Conservation (phyloP, 2,113 vertebrate genomes). For the Mesoclemmys tuberculata region DNA sequence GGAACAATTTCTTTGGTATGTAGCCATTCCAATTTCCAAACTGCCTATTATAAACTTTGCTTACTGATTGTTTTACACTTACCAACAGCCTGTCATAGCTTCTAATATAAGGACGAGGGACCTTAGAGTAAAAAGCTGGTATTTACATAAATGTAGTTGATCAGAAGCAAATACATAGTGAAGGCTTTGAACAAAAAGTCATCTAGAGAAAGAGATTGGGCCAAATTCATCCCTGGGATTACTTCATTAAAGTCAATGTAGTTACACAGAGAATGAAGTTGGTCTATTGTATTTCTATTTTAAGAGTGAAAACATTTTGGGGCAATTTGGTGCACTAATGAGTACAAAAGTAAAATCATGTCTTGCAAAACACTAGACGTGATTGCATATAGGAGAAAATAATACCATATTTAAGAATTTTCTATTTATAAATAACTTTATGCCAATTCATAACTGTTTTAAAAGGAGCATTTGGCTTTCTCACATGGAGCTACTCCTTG, state of each 20-base stretch:
- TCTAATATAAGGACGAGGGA: too few relatives aligned
- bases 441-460: not conserved
- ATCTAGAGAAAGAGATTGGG: not conserved
- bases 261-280: not conserved
- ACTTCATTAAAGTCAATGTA: not conserved
- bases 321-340: fast-evolving
- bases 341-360: not conserved
- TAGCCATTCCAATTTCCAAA: not conserved
- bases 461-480: not conserved
- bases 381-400: not conserved
- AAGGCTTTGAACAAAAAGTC: not conserved
- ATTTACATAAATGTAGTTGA: not conserved
- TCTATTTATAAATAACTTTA: not conserved
- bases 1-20: not conserved
- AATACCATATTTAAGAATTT: not conserved
- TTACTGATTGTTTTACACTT: not conserved
- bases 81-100: not conserved
- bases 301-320: not conserved
- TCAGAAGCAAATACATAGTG: not conserved
- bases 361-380: not conserved
- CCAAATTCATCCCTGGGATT: not conserved
- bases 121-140: not conserved
- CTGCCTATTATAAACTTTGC: not conserved
- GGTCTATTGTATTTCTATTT: not conserved
- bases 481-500: not conserved